phyloP scores from a whole-genome alignment of 1,140 invertebrate genomes.

The Danaus plexippus region DNA sequence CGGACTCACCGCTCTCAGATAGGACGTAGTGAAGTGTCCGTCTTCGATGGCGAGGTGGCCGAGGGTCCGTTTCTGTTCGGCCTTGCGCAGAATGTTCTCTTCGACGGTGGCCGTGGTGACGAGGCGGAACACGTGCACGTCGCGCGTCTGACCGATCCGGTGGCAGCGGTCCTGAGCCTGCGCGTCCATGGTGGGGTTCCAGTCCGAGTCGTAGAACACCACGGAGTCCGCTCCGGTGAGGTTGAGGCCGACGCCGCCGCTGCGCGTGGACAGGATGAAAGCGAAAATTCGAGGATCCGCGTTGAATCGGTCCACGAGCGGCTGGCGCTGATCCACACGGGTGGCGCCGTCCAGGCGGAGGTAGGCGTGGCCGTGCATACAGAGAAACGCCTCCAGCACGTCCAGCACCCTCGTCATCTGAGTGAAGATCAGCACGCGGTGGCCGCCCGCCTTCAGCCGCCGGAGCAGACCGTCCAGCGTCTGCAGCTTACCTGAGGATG shows the following conservation, averaged over 20 bases:
- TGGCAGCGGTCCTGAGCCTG: slow-evolving; percentile 99
- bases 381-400: slow-evolving; percentile 97
- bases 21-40: slow-evolving; percentile 98
- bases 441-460: slow-evolving; percentile 86
- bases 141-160: slow-evolving; percentile 98
- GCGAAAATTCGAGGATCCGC: slow-evolving; percentile 95
- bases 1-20: slow-evolving; percentile 89
- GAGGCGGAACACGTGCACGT: slow-evolving; percentile 98
- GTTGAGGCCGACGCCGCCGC: slow-evolving; percentile 98
- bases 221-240: slow-evolving; percentile 99
- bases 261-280: slow-evolving; percentile 98
- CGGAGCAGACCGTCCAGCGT: slow-evolving; percentile 88
- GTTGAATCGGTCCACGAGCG: slow-evolving; percentile 98
- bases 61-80: slow-evolving; percentile 96
- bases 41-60: slow-evolving; percentile 99
- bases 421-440: slow-evolving; percentile 98
- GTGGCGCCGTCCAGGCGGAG: slow-evolving; percentile 98
- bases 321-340: slow-evolving; percentile 93
- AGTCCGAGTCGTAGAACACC: slow-evolving; percentile 99
- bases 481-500: slow-evolving; percentile 77
- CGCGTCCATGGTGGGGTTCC: slow-evolving; percentile 99
- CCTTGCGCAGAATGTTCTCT: slow-evolving; percentile 99
- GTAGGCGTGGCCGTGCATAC: slow-evolving; percentile 97
- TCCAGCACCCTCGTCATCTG: slow-evolving; percentile 99
- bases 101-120: slow-evolving; percentile 98